A percentile compares a stretch with the other conserved stretches of the same genome.
Conservation (phyloP, 2,888 invertebrate species). For the Brassicogethes aeneus region DNA sequence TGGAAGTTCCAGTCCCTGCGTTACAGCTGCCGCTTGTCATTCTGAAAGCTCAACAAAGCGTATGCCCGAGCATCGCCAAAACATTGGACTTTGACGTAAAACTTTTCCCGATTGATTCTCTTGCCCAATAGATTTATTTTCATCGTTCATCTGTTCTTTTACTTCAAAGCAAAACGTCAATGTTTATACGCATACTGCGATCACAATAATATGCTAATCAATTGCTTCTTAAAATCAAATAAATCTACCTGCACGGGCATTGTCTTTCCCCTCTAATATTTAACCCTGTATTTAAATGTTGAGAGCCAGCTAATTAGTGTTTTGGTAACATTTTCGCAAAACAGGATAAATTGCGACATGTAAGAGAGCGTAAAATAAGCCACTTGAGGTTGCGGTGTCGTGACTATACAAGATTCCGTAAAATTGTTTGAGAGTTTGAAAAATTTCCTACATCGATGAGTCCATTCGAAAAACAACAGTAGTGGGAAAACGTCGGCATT, state of each 20-base stretch:
- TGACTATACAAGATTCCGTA: slow-evolving; percentile 38
- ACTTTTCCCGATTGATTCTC: slow-evolving; percentile 11
- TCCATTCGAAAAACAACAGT: slow-evolving; percentile 31
- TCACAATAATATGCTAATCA: background rate
- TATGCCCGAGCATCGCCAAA: no score
- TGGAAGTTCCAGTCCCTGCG: slow-evolving; percentile 10
- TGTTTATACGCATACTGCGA: background rate
- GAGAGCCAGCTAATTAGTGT: no score
- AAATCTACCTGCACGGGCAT: no score
- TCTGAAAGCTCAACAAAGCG: slow-evolving; percentile 9
- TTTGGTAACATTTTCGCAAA: no score
- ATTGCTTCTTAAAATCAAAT: background rate
- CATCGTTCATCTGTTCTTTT: slow-evolving; percentile 16
- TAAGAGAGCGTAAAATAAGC: slow-evolving; percentile 20
- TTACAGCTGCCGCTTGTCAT: slow-evolving; percentile 24
- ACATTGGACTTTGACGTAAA: background rate
- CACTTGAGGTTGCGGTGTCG: slow-evolving; percentile 31
- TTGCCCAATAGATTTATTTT: slow-evolving; percentile 15
- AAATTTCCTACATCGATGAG: slow-evolving; percentile 31
- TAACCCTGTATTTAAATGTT: no score
- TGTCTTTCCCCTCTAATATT: no score
- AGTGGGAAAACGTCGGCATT: slow-evolving; percentile 41
- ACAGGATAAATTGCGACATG: no score
- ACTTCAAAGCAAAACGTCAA: slow-evolving; percentile 1
- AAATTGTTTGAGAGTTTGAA: slow-evolving; percentile 37